A percentile compares a stretch with the other conserved stretches of the same genome.
Conservation (phyloP, 2,888 invertebrate genomes). For the Callyntrura guangdongensis region DNA sequence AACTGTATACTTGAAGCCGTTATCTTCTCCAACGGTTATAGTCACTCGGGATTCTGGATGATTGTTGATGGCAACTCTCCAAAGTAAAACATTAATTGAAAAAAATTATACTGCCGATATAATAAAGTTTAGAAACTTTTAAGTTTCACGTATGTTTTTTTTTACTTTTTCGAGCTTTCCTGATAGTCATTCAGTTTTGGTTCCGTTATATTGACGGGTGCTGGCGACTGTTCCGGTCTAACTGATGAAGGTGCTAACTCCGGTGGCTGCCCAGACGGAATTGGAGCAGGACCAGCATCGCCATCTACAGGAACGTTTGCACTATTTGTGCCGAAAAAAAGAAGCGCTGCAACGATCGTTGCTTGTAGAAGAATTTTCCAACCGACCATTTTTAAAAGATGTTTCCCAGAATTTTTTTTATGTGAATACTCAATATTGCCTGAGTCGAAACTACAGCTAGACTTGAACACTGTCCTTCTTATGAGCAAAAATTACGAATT, state of each 20-base stretch:
- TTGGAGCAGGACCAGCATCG: constrained; percentile 51
- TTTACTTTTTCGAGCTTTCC: constrained; percentile 58
- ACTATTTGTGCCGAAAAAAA: constrained; percentile 16
- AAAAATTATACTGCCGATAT: too few relatives aligned
- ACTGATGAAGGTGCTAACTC: neutral
- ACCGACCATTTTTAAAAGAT: neutral
- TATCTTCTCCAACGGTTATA: constrained; percentile 81
- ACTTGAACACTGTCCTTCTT: neutral
- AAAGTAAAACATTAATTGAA: neutral
- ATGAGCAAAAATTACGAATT: constrained; percentile 19
- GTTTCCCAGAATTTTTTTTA: neutral
- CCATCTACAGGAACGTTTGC: constrained; percentile 38
- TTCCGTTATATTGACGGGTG: constrained; percentile 54
- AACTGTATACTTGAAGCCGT: constrained; percentile 79
- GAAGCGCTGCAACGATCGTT: neutral
- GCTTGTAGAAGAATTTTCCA: neutral
- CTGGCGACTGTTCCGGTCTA: neutral
- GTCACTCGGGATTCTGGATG: constrained; percentile 78
- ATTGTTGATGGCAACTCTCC: constrained; percentile 40
- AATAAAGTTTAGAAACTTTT: too few relatives aligned
- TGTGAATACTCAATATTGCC: neutral
- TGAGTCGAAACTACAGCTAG: neutral
- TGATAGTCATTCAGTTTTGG: constrained; percentile 75
- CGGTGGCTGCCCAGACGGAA: neutral
- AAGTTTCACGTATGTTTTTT: neutral